A percentile compares a stretch with the other conserved stretches of the same genome.
Evolutionary conservation across 2,113 vertebrate species (phyloP).

Genomic region (Lepisosteus oculatus): DNA sequence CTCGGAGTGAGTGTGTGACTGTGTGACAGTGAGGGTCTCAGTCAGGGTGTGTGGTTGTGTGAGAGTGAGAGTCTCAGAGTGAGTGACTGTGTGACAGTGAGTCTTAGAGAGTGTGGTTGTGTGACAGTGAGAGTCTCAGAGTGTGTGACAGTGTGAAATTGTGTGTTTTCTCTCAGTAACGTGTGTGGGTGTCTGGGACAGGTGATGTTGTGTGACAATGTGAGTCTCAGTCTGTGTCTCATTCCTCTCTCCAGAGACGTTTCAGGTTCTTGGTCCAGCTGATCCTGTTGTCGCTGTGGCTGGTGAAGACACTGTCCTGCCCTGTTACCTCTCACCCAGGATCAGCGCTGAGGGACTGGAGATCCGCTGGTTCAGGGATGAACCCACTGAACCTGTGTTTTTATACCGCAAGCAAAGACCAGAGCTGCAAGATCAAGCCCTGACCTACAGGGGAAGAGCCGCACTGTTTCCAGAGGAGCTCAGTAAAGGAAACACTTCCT

Average conservation of each 20-base stretch:
- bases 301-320: slow-evolving; percentile 30
- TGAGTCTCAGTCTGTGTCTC: slow-evolving; percentile 5
- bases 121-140: no score
- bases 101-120: no score
- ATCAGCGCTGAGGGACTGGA: slow-evolving; percentile 39
- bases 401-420: slow-evolving; percentile 34
- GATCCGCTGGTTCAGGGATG: slow-evolving; percentile 45
- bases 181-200: no score
- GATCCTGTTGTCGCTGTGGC: slow-evolving; percentile 23
- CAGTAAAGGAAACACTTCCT: slow-evolving; percentile 18
- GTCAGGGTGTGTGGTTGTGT: no score
- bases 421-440: slow-evolving; percentile 38
- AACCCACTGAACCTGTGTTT: slow-evolving; percentile 26
- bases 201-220: no score
- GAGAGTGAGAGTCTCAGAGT: no score
- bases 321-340: slow-evolving; percentile 37
- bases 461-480: slow-evolving; percentile 34
- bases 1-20: no score
- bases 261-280: slow-evolving; percentile 32
- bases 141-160: no score
- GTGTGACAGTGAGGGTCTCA: no score
- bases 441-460: slow-evolving; percentile 36
- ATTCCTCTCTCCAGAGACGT: slow-evolving; percentile 33
- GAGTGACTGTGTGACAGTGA: no score
- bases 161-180: no score